These are phyloP conservation scores for Chaetodon auriga DNA, from an alignment of 2,113 vertebrate genomes.

Conservation along the genomic window DNA sequence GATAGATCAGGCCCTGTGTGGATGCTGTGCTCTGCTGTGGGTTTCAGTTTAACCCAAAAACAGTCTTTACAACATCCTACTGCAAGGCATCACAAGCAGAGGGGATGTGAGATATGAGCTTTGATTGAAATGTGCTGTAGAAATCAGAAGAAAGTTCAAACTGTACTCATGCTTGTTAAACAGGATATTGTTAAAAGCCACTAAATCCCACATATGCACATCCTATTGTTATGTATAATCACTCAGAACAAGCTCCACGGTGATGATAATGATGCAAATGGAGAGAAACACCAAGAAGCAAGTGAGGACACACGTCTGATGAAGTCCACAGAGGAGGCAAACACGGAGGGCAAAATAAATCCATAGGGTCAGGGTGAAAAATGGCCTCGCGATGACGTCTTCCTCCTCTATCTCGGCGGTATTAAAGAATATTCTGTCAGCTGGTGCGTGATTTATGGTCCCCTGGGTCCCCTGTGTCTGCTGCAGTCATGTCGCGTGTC, in stretches of 20 bases:
- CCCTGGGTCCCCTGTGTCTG: conserved; percentile 26
- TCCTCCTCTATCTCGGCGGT: conserved; percentile 19
- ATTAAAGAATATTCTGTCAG: conserved; percentile 39
- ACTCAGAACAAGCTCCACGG: neutral
- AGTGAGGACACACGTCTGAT: conserved; percentile 1
- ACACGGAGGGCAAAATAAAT: conserved; percentile 47
- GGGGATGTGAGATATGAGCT: neutral
- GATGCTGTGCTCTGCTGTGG: neutral
- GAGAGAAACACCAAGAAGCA: neutral
- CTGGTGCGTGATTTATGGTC: conserved; percentile 66
- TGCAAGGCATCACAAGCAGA: neutral
- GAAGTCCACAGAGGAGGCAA: neutral
- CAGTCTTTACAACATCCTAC: too few species aligned
- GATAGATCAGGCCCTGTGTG: neutral
- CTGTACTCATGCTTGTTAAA: neutral
- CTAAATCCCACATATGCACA: too few species aligned
- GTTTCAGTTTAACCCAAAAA: neutral
- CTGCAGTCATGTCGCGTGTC: conserved; percentile 36
- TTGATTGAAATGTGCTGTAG: neutral
- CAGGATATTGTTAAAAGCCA: conserved; percentile 18
- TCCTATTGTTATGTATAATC: neutral
- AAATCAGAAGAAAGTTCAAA: neutral
- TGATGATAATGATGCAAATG: neutral
- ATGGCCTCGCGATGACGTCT: conserved; percentile 51
- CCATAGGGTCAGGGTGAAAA: conserved; percentile 54